Evolutionary conservation across 53 echinoderm and acorn worm genomes (phyloP).

Genomic region (Actinopyga echinites): DNA sequence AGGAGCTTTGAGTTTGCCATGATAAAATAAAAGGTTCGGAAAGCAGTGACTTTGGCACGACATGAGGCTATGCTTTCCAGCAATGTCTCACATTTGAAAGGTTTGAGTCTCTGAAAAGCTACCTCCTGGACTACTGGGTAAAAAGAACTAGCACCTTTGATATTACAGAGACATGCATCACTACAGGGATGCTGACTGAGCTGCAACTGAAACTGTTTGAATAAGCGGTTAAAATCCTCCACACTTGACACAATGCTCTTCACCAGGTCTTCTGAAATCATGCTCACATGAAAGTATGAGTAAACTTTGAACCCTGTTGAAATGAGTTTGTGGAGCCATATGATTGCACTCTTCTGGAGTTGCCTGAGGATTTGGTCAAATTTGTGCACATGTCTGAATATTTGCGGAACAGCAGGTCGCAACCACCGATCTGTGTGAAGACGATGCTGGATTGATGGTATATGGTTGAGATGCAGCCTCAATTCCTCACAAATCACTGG

Average conservation of each 20-base stretch:
- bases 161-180: background rate
- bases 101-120: background rate
- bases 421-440: conserved; percentile 89
- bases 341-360: conserved; percentile 81
- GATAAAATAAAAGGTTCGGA: conserved; percentile 80
- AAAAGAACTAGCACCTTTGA: background rate
- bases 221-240: conserved; percentile 88
- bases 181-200: conserved; percentile 12
- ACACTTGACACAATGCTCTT: conserved; percentile 85
- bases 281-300: conserved; percentile 78
- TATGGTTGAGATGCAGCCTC: conserved; percentile 76
- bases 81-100: conserved; percentile 14
- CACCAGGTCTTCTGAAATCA: conserved; percentile 80
- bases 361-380: conserved; percentile 68
- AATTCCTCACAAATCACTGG: conserved; percentile 86
- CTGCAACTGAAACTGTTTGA: conserved; percentile 48
- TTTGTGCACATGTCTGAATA: conserved; percentile 61
- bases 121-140: background rate
- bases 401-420: conserved; percentile 63
- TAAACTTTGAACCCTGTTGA: conserved; percentile 83
- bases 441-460: conserved; percentile 85
- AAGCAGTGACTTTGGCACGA: conserved; percentile 74
- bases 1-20: conserved; percentile 63
- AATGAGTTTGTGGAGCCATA: conserved; percentile 84
- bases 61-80: conserved; percentile 22